Evolutionary conservation across 2,888 invertebrate genomes (phyloP).

Genomic region (Himalopsyche tibetana): DNA sequence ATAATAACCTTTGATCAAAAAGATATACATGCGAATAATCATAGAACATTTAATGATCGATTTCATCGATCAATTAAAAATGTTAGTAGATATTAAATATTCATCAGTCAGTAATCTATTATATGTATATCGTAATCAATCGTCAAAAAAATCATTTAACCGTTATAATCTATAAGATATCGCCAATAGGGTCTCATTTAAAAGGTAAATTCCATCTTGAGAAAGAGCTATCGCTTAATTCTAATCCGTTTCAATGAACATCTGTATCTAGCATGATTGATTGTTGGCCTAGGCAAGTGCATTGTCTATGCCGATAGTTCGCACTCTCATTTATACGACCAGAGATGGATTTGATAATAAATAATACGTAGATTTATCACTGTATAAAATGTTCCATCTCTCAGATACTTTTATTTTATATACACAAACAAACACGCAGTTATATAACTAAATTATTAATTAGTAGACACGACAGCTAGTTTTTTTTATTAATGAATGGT

Average conservation of each 20-base stretch:
- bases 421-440: too few species aligned
- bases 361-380: not conserved
- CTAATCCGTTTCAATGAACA: constrained; percentile 52
- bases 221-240: constrained; percentile 39
- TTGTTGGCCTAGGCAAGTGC: constrained; percentile 54
- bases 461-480: too few species aligned
- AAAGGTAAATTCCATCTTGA: constrained; percentile 38
- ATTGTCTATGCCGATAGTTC: constrained; percentile 53
- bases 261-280: constrained; percentile 62
- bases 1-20: too few species aligned
- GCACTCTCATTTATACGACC: not conserved
- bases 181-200: not conserved
- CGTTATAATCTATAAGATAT: constrained; percentile 7
- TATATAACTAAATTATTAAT: too few species aligned
- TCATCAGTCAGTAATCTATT: too few species aligned
- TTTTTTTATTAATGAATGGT: too few species aligned
- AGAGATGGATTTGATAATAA: constrained; percentile 1
- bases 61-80: too few species aligned
- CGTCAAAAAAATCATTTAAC: not conserved
- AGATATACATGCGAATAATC: too few species aligned
- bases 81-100: too few species aligned
- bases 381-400: too few species aligned
- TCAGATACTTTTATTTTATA: too few species aligned
- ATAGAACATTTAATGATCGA: too few species aligned
- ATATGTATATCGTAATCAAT: not conserved